Base-by-base conservation (phyloP, 2,113 vertebrate species). In the Heloderma charlesbogerti region DNA sequence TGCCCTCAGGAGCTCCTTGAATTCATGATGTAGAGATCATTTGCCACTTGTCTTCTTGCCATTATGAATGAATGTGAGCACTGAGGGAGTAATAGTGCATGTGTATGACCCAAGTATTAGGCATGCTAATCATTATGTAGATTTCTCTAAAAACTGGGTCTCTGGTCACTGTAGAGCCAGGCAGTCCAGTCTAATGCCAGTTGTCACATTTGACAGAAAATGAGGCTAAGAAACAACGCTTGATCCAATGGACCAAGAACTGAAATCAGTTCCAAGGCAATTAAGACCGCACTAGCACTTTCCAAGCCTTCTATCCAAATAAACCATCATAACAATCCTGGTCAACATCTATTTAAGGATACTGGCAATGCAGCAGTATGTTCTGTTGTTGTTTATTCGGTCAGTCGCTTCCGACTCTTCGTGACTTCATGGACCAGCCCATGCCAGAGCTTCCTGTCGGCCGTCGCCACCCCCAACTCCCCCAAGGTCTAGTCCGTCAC, bases 21-120 rank as follows among this genome's bases (percentile, higher is more conserved):
- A 25, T 40, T 27, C 45, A 27, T 45, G n/a, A 83, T 29, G 31
- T 66, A 16, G 78, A 27, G 27, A 29, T 34, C 45, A 92, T 92
- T 93, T 82, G 86, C 48, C 92, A 75, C 82, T 85, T 84, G 88
- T 91, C 94, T 96, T 93, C 93, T 94, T 82, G 90, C 84, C 87
- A 85, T 87, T 84, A n/a, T 27, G 85, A 83, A 63, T 84, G 10
- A 74, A 78, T 25, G n/a, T 74, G 72, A 86, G n/a, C 90, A 91
- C 92, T 22, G 67, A 94, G 90, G 94, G 92, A 87, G 34, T 45
- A 93, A 75, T 87, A 93, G 25, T 71, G 84, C 34, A 0, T 72
- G 88, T 0, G 78, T 0, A 40, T 86, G 77, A 43, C 45, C 1
- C 29, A 82, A 29, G 34, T 71, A 81, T 31, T 37, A 27, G 18